phyloP scores from a whole-genome alignment of 2,888 invertebrate genomes.

The Acanthosepion pharaonis region DNA sequence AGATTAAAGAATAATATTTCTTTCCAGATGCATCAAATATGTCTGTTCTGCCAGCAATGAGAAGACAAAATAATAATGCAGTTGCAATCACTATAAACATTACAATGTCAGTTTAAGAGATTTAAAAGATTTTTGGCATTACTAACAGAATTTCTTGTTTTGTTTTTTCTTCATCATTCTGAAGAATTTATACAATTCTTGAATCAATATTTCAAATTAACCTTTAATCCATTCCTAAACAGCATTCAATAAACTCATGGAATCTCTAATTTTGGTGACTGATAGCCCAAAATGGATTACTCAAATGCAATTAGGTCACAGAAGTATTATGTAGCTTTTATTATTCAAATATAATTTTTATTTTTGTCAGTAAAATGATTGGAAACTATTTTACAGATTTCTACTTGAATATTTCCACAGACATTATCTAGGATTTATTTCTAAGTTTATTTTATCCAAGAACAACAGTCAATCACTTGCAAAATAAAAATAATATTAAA shows the following conservation, averaged over 20 bases:
- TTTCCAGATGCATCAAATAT: not conserved
- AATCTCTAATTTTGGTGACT: not conserved
- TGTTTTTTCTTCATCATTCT: not conserved
- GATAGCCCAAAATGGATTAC: conserved; percentile 12
- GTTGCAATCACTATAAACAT: not conserved
- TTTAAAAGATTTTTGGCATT: conserved; percentile 20
- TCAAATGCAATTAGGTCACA: not conserved
- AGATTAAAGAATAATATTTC: not conserved
- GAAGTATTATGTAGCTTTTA: not conserved
- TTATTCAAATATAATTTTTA: not conserved
- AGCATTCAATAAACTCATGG: conserved; percentile 1
- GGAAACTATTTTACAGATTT: not conserved
- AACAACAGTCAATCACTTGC: not conserved
- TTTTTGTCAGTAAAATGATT: not conserved
- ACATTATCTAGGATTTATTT: not conserved
- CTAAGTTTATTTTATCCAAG: not conserved
- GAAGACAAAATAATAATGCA: not conserved
- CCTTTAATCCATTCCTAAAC: conserved; percentile 4
- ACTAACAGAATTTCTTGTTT: not conserved
- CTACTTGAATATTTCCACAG: not conserved
- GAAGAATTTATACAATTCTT: not conserved
- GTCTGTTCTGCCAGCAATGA: not conserved
- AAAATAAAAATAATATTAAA: not conserved
- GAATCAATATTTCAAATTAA: conserved; percentile 33
- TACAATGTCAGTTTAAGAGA: not conserved